Evolutionary conservation across 2,888 invertebrate species (phyloP).

Genomic region (Galeopsomyia nigrocyanea): DNA sequence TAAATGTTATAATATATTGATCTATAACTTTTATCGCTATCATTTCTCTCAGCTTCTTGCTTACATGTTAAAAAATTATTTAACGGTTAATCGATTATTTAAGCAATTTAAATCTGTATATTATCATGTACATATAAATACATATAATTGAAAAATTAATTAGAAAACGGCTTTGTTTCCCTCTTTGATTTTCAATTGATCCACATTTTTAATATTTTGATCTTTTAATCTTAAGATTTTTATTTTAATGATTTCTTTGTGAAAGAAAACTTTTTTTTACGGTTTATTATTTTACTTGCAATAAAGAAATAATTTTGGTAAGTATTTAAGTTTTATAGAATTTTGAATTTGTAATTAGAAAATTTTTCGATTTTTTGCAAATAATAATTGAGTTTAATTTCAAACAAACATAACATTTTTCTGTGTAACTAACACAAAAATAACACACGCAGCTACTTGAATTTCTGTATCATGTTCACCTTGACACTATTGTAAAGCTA

Average conservation of each 20-base stretch:
- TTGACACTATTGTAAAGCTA: conserved; percentile 15
- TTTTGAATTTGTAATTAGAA: background rate
- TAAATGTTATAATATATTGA: conserved; percentile 53
- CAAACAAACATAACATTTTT: too few relatives aligned
- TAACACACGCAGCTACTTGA: too few relatives aligned
- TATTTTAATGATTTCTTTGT: too few relatives aligned
- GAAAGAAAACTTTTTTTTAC: too few relatives aligned
- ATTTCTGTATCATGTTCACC: background rate
- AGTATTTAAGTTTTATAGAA: background rate
- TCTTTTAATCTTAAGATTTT: too few relatives aligned
- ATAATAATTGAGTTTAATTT: too few relatives aligned
- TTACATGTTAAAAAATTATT: conserved; percentile 31
- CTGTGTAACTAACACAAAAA: too few relatives aligned
- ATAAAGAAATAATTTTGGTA: too few relatives aligned
- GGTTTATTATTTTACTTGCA: too few relatives aligned
- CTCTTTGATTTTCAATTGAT: too few relatives aligned
- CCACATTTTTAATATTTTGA: too few relatives aligned
- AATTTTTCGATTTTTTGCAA: conserved; percentile 1
- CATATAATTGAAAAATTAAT: conserved; percentile 34
- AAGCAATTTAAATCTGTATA: conserved; percentile 59
- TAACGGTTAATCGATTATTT: conserved; percentile 47
- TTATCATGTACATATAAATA: conserved; percentile 64
- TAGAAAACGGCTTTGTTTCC: conserved; percentile 1
- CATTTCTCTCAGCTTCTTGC: conserved; percentile 35
- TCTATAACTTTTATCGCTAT: conserved; percentile 38